Evolutionary conservation across 2,888 invertebrate genomes (phyloP), one percentile per base, ranked within the genome.

Genomic region (Tipula unca): DNA sequence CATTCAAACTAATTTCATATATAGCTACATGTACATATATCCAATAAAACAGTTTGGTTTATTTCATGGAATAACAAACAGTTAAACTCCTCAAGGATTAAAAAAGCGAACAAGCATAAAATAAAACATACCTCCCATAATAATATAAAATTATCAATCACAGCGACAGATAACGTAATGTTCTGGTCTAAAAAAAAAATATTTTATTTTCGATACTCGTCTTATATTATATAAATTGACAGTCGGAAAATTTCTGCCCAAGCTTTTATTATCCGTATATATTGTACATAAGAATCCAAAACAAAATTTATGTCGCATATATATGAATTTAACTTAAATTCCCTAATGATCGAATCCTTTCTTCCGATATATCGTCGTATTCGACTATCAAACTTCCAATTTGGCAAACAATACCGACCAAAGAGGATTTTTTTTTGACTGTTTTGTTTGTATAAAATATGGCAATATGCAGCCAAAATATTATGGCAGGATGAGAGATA

Each of bases 141-240:
- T n/a, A n/a, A n/a, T n/a, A n/a, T n/a, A n/a, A 54, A 54, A 54
- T 54, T 54, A 54, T 69, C 69, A 69, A 69, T 69, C 69, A 69
- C 69, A 25, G 69, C 69, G 10, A 69, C 69, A 10, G 69, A 25
- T 69, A 69, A 25, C 3, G 69, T 69, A 69, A 69, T 69, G 69
- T 69, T 69, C 20, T 25, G 25, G 13, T 69, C 48, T 1, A 54
- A 54, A 54, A 54, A 54, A 17, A 54, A 17, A 54, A 54, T 17
- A n/a, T 42, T 14, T 42, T 48, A 4, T 17, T 48, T 48, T 48
- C 17, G 4, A 17, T 5, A 48, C 6, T 69, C 69, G 10, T 69
- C 69, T 8, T 69, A 25, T n/a, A n/a, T n/a, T 69, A 69, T 25
- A 69, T 69, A 69, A 69, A 69, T 69, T 69, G 69, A 69, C 69